These are phyloP conservation scores for Tinamus guttatus DNA, from an alignment of 2,113 vertebrate species.

Conservation along the genomic window DNA sequence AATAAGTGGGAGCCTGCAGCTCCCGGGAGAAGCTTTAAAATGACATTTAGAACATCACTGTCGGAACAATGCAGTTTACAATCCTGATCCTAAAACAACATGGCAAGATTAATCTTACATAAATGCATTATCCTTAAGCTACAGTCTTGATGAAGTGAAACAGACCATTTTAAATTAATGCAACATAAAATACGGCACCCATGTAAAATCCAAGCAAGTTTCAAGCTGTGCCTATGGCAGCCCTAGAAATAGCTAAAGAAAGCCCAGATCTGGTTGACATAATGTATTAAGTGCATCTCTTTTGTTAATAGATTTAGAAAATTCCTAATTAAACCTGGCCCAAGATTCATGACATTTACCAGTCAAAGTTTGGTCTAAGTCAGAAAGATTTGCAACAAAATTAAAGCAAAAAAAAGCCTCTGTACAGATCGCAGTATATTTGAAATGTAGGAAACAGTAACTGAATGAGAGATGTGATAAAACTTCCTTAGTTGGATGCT, in stretches of 20 bases:
- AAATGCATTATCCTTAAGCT: slow-evolving; percentile 75
- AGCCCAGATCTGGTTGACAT: slow-evolving; percentile 50
- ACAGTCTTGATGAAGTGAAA: slow-evolving; percentile 66
- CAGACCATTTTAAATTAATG: slow-evolving; percentile 67
- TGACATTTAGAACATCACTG: slow-evolving; percentile 54
- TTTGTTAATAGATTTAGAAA: slow-evolving; percentile 70
- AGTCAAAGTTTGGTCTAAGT: slow-evolving; percentile 54
- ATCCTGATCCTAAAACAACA: slow-evolving; percentile 68
- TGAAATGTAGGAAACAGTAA: slow-evolving; percentile 71
- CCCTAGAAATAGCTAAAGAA: slow-evolving; percentile 51
- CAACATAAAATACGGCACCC: slow-evolving; percentile 30
- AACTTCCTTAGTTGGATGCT: slow-evolving; percentile 67
- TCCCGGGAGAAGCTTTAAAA: slow-evolving; percentile 52
- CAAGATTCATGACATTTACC: slow-evolving; percentile 58
- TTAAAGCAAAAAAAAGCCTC: slow-evolving; percentile 55
- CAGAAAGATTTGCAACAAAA: slow-evolving; percentile 58
- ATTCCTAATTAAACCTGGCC: slow-evolving; percentile 62
- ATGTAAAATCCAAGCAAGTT: slow-evolving; percentile 50
- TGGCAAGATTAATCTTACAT: slow-evolving; percentile 70
- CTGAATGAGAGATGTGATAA: slow-evolving; percentile 72
- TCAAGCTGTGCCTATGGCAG: slow-evolving; percentile 62
- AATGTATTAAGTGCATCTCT: slow-evolving; percentile 68
- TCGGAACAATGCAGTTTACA: slow-evolving; percentile 57
- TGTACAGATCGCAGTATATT: slow-evolving; percentile 33
- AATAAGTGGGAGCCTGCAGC: slow-evolving; percentile 55